phyloP scores from a whole-genome alignment of 2,113 vertebrate genomes.

The Pachyramphus minor region DNA sequence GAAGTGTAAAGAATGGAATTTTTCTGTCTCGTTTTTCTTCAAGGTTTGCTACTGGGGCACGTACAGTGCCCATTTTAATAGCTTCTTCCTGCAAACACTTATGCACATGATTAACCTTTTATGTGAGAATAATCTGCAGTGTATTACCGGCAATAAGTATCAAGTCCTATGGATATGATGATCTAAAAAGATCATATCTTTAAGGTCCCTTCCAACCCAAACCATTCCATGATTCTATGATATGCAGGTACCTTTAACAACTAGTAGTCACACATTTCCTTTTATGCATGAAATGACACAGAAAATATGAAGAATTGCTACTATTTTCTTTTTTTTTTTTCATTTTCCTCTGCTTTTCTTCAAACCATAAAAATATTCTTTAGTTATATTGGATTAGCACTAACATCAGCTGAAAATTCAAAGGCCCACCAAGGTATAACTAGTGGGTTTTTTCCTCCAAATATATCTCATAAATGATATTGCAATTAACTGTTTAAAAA shows the following conservation, averaged over 20 bases:
- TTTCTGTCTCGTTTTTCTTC: constrained; percentile 27
- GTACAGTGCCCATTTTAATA: not conserved
- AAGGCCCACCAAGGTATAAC: not conserved
- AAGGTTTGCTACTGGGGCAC: not conserved
- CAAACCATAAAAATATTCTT: not conserved
- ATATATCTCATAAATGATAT: not conserved
- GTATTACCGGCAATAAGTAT: not conserved
- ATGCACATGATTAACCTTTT: constrained; percentile 24
- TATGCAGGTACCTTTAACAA: not conserved
- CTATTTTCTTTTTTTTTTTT: not conserved
- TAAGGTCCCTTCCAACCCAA: not conserved
- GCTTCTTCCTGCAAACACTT: constrained; percentile 18
- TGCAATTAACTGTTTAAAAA: not conserved
- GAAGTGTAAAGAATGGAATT: not conserved
- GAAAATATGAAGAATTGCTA: constrained; percentile 2
- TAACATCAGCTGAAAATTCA: not conserved
- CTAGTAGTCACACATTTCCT: not conserved
- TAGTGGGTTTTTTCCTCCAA: rapidly evolving
- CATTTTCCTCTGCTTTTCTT: not conserved
- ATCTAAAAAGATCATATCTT: not conserved
- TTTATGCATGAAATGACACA: not conserved
- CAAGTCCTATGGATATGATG: not conserved
- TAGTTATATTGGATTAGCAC: not conserved
- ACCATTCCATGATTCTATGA: not conserved
- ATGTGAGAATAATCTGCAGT: not conserved